Evolutionary conservation across 2,888 invertebrate species (phyloP).

Genomic region (Fragum whitleyi): DNA sequence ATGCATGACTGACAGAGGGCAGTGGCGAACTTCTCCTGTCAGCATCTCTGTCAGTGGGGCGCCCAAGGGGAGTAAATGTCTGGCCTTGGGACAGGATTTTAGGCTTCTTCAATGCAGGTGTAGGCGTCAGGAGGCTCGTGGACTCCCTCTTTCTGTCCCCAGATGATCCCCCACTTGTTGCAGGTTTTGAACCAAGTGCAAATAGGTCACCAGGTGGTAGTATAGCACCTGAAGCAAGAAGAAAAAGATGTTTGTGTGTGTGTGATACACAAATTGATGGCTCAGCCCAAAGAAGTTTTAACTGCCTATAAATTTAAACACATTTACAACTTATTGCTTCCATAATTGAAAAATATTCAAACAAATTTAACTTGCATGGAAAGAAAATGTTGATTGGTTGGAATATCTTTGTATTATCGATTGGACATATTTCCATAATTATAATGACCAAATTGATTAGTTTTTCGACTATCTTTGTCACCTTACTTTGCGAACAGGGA

Average conservation of each 20-base stretch:
- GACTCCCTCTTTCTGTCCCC: constrained; percentile 36
- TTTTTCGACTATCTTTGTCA: too few relatives aligned
- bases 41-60: constrained; percentile 75
- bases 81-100: constrained; percentile 75
- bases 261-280: background rate
- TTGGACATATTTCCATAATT: too few relatives aligned
- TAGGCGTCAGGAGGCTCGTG: constrained; percentile 48
- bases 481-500: too few relatives aligned
- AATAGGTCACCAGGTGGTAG: constrained; percentile 84
- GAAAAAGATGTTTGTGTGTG: background rate
- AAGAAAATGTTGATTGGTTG: too few relatives aligned
- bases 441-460: too few relatives aligned
- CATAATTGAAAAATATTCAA: too few relatives aligned
- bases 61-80: constrained; percentile 81
- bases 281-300: too few relatives aligned
- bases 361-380: too few relatives aligned
- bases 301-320: too few relatives aligned
- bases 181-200: constrained; percentile 82
- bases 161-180: constrained; percentile 49
- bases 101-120: constrained; percentile 84
- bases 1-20: constrained; percentile 69
- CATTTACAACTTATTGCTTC: too few relatives aligned
- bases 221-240: constrained; percentile 43
- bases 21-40: constrained; percentile 77
- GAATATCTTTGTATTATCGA: too few relatives aligned